These are phyloP conservation scores for Beroe forskalii DNA, from an alignment of 37 sponge, comb jelly and placozoan genomes.

Conservation along the genomic window DNA sequence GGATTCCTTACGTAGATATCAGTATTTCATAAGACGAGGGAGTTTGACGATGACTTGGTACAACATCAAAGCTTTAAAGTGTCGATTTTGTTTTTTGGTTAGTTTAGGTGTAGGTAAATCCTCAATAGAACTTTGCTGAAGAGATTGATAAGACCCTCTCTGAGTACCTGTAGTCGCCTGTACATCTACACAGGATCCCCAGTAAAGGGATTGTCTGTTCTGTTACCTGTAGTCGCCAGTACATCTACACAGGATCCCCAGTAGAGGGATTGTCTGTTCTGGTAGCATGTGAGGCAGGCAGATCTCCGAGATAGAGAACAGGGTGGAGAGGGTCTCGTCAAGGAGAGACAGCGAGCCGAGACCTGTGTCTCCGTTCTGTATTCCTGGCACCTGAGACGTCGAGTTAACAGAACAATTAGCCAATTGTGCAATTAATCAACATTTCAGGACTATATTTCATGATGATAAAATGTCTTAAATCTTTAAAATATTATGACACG, in stretches of 20 bases:
- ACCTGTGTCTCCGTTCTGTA: constrained; percentile 43
- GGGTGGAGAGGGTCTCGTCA: constrained; percentile 25
- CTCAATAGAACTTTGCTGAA: too few species aligned
- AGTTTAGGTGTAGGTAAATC: too few species aligned
- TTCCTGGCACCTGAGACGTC: constrained; percentile 42
- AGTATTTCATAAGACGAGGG: too few species aligned
- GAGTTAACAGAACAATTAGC: not conserved
- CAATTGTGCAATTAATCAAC: too few species aligned
- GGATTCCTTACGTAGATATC: too few species aligned
- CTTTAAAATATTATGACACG: too few species aligned
- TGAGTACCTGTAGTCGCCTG: not conserved
- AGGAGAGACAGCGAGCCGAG: not conserved
- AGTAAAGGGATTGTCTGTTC: not conserved
- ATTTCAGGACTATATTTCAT: too few species aligned
- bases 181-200: not conserved
- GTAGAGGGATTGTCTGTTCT: not conserved
- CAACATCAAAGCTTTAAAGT: too few species aligned
- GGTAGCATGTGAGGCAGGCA: constrained; percentile 15
- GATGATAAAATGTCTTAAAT: too few species aligned
- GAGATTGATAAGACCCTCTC: too few species aligned
- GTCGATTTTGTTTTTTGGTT: too few species aligned
- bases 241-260: constrained; percentile 7
- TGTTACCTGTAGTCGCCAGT: not conserved
- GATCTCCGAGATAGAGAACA: constrained; percentile 23
- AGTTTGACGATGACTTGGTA: too few species aligned